phyloP scores from a whole-genome alignment of 2,113 vertebrate genomes.

The Esox niger region DNA sequence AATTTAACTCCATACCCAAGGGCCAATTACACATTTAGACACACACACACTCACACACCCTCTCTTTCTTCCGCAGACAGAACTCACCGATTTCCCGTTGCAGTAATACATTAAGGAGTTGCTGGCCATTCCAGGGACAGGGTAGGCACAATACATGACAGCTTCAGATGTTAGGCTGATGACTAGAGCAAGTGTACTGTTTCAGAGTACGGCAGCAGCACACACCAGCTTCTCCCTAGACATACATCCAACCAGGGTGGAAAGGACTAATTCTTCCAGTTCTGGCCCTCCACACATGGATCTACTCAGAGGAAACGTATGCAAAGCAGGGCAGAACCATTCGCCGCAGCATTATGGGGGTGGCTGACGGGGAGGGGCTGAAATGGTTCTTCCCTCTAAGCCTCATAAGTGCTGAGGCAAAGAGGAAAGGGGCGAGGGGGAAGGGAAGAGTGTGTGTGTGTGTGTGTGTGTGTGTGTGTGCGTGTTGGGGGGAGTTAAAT shows the following conservation, averaged over 20 bases:
- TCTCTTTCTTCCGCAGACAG: conserved; percentile 12
- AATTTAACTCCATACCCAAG: conserved; percentile 13
- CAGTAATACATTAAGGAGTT: conserved; percentile 98
- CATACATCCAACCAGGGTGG: conserved; percentile 81
- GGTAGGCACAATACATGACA: conserved; percentile 95
- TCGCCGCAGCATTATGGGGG: conserved; percentile 65
- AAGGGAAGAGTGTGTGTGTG: too few species aligned
- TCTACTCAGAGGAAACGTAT: conserved; percentile 93
- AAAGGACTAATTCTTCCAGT: conserved; percentile 81
- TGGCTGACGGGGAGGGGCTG: conserved; percentile 58
- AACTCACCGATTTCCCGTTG: conserved; percentile 97
- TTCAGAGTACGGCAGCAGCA: conserved; percentile 27
- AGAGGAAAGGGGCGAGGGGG: conserved; percentile 58
- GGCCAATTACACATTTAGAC: conserved; percentile 12
- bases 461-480: too few species aligned
- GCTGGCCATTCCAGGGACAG: conserved; percentile 93
- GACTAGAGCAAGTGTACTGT: conserved; percentile 55
- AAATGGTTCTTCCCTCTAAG: conserved; percentile 65
- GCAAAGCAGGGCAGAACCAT: conserved; percentile 94
- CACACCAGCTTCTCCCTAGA: conserved; percentile 73
- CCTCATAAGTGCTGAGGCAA: conserved; percentile 72
- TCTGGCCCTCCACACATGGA: conserved; percentile 84
- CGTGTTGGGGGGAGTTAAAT: conserved; percentile 50
- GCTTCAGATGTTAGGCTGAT: conserved; percentile 52
- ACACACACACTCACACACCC: conserved; percentile 32